These are phyloP conservation scores for Hyles vespertilio DNA, from an alignment of 1,140 invertebrate genomes.

Conservation along the genomic window DNA sequence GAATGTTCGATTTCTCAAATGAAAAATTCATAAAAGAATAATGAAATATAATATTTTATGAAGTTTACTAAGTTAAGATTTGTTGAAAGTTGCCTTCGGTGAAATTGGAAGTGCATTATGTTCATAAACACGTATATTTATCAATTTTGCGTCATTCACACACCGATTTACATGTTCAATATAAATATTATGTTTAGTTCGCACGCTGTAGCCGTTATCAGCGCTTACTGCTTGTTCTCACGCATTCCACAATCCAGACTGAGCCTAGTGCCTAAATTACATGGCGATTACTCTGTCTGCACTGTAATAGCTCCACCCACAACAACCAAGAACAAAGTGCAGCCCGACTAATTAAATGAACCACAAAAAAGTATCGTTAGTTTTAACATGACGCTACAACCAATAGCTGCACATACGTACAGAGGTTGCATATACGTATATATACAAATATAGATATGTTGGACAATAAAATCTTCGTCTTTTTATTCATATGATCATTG, in stretches of 20 bases:
- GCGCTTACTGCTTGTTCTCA: conserved; percentile 5
- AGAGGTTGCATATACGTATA: no score
- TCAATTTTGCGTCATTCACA: conserved; percentile 29
- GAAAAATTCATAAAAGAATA: no score
- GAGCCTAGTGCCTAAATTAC: not conserved
- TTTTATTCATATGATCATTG: no score
- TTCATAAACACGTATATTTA: conserved; percentile 18
- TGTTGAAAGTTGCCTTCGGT: conserved; percentile 25
- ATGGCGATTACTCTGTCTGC: not conserved
- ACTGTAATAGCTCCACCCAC: not conserved
- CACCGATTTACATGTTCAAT: conserved; percentile 9
- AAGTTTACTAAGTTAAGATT: no score
- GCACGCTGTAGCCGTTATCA: conserved; percentile 9
- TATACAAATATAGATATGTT: no score
- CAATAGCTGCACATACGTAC: no score
- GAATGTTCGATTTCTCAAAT: no score
- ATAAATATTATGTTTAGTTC: conserved; percentile 15
- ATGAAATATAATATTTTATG: no score
- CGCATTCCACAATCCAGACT: conserved; percentile 2
- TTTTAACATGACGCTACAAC: not conserved
- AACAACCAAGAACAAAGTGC: no score
- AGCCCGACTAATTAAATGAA: no score
- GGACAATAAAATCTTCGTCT: no score
- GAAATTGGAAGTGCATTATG: conserved; percentile 27
- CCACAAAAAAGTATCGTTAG: no score